These are phyloP conservation scores for Hippocampus mohnikei DNA, from an alignment of 2,113 vertebrate species.

Conservation along the genomic window DNA sequence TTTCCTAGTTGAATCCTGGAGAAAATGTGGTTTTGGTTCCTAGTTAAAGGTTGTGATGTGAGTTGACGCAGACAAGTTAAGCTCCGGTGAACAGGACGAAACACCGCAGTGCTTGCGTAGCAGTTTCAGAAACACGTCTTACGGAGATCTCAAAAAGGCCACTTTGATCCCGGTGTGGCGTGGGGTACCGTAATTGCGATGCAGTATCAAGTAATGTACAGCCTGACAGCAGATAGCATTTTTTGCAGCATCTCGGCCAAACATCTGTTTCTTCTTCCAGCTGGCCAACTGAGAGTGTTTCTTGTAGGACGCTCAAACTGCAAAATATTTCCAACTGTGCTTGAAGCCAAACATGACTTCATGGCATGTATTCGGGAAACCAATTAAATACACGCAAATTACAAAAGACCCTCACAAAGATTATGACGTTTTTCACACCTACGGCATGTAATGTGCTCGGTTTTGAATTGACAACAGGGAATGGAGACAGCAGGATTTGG, in stretches of 20 bases:
- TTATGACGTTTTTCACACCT: conserved; percentile 25
- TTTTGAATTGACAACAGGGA: conserved; percentile 24
- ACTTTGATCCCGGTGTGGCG: background rate
- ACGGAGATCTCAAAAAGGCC: conserved; percentile 17
- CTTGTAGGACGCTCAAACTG: conserved; percentile 21
- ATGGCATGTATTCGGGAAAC: conserved; percentile 23
- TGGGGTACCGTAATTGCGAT: conserved; percentile 4
- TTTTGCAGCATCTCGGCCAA: conserved; percentile 3
- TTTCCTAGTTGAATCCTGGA: conserved; percentile 49
- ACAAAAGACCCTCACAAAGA: conserved; percentile 34
- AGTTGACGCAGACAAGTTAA: conserved; percentile 50
- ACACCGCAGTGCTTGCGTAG: conserved; percentile 2
- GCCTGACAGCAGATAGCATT: conserved; percentile 13
- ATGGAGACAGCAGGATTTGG: conserved; percentile 8
- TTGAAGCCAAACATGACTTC: conserved; percentile 27
- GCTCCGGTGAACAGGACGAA: conserved; percentile 29
- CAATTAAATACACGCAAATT: conserved; percentile 26
- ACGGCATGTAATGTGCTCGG: conserved; percentile 11
- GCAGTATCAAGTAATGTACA: conserved; percentile 7
- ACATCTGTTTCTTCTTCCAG: conserved; percentile 36
- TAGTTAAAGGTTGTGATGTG: conserved; percentile 49
- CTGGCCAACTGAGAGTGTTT: conserved; percentile 17
- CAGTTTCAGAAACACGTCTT: conserved; percentile 9
- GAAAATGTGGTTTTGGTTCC: conserved; percentile 55
- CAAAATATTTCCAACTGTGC: conserved; percentile 22